Evolutionary conservation across 2,888 invertebrate species (phyloP), one percentile per base, ranked within the genome.

Genomic region (Callyntrura sp.): DNA sequence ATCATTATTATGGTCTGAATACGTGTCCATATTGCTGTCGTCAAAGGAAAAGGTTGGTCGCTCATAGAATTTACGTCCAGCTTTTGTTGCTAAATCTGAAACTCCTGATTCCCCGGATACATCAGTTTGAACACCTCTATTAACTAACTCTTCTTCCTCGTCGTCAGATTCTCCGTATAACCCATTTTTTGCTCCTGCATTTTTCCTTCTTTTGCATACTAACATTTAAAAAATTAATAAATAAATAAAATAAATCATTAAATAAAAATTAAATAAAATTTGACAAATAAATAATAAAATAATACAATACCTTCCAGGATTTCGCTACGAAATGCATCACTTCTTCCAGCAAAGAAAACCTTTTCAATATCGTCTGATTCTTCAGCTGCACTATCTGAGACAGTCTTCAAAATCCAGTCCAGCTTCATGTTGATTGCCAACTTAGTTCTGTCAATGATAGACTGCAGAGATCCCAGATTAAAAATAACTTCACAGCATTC

Each of bases 401-500:
- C 85, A 90, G 85, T 90, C 78, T 86, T 85, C 2, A 90, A 28
- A 48, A 90, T 85, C 90, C 90, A 90, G 43, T 90, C 90, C 65
- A 90, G 43, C 73, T 90, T 90, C 23, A 86, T 90, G 43, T 90
- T 90, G 81, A 90, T 90, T 5, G 90, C 90, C 48, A 90, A 35
- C 20, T 85, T 85, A 17, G 90, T 90, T 28, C 90, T 81, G 23
- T 90, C 90, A 65, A 90, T 90, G 20, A 90, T 90, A 0, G 90
- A 90, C 65, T 90, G 90, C 3, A 90, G 76, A 82, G 90, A 90
- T 82, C 90, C 90, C 51, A 90, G 43, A 73, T 90, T 90, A 81
- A 90, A 90, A 55, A 90, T 43, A 17, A 90, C 90, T 60, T 90
- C 90, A 20, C 90, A 90, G 45, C 90, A 90, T n/a, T 85, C 90